These are phyloP conservation scores for Drosophila anomelani DNA, from an alignment of 2,888 invertebrate species.

Conservation along the genomic window DNA sequence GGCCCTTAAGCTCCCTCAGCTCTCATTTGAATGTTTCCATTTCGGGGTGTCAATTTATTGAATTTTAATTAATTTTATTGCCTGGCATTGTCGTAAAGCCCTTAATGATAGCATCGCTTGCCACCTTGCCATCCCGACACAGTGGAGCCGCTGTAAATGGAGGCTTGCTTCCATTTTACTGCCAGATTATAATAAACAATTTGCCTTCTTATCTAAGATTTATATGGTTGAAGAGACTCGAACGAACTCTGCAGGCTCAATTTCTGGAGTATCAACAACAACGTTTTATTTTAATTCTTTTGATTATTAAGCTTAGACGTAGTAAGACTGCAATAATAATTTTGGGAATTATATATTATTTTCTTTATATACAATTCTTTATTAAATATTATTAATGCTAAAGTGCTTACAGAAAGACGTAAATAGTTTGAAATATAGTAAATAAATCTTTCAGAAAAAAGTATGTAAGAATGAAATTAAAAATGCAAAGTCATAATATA, in stretches of 20 bases:
- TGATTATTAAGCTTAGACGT: neutral
- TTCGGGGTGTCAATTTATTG: slow-evolving; percentile 72
- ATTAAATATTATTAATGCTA: neutral
- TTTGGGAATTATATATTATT: neutral
- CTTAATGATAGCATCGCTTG: slow-evolving; percentile 60
- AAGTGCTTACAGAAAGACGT: neutral
- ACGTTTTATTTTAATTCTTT: neutral
- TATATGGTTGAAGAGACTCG: neutral
- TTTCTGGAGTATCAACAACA: neutral
- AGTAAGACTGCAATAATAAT: neutral
- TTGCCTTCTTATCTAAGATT: slow-evolving; percentile 11
- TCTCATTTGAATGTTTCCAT: slow-evolving; percentile 60
- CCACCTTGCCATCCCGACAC: slow-evolving; percentile 3
- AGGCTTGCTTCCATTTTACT: slow-evolving; percentile 4
- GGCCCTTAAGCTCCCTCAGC: neutral
- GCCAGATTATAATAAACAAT: slow-evolving; percentile 18
- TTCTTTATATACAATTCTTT: neutral
- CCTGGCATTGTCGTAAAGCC: slow-evolving; percentile 60
- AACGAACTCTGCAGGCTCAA: neutral
- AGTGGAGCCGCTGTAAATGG: slow-evolving; percentile 12
- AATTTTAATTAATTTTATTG: slow-evolving; percentile 78
- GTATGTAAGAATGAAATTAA: no score
- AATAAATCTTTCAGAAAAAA: neutral
- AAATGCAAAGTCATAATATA: no score
- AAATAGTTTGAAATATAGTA: neutral